Conservation (phyloP, 92 coral and sea anemone species). For the Scolanthus callimorphus region DNA sequence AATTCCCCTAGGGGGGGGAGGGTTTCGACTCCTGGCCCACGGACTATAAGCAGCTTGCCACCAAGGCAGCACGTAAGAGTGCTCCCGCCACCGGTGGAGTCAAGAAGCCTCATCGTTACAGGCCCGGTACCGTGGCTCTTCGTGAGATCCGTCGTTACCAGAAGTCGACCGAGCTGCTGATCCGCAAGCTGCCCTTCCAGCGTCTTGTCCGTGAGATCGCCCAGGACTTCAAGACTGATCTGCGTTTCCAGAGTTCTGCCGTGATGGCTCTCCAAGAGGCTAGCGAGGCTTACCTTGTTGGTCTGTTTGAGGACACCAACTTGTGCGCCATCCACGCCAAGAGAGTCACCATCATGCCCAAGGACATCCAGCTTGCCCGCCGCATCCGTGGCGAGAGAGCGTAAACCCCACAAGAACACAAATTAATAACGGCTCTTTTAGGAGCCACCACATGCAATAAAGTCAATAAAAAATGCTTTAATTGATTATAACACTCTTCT, state of each 20-base stretch:
- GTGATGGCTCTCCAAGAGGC: slow-evolving; percentile 68
- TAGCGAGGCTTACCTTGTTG: slow-evolving; percentile 51
- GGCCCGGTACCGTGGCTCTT: slow-evolving; percentile 16
- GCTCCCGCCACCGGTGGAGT: no score
- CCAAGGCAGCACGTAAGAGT: no score
- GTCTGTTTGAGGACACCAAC: slow-evolving; percentile 59
- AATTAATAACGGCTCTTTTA: no score
- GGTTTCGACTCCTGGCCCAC: no score
- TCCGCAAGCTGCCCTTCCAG: slow-evolving; percentile 51
- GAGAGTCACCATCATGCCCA: slow-evolving; percentile 61
- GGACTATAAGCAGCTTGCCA: no score
- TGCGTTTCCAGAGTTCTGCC: slow-evolving; percentile 57
- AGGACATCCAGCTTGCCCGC: slow-evolving; percentile 42
- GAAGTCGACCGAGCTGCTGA: slow-evolving; percentile 27
- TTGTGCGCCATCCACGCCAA: slow-evolving; percentile 64
- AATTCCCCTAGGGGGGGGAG: no score
- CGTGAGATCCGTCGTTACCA: slow-evolving; percentile 46
- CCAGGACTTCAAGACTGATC: slow-evolving; percentile 32
- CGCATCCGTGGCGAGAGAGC: slow-evolving; percentile 1
- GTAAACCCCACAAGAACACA: no score
- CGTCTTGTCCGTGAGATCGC: slow-evolving; percentile 65
- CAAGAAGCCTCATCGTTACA: slow-evolving; percentile 1
- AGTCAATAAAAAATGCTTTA: no score
- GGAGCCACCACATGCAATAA: no score
- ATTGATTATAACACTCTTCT: no score